Conservation (phyloP, 1,140 invertebrate genomes). For the Eriosoma lanigerum region DNA sequence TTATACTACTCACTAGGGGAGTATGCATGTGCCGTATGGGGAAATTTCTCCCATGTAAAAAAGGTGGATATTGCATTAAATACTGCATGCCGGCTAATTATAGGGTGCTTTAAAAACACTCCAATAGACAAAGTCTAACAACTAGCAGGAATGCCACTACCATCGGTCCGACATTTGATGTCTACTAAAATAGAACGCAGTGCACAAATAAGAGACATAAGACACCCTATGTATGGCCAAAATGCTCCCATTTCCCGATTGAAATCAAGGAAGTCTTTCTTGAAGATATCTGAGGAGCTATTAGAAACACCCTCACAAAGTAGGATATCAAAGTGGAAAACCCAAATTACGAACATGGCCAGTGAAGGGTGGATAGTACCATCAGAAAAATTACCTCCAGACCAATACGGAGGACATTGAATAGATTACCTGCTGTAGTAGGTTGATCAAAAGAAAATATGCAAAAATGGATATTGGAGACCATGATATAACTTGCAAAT, state of each 20-base stretch:
- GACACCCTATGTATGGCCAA: conserved; percentile 26
- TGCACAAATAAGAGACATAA: not conserved
- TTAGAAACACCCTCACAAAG: not conserved
- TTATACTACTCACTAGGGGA: conserved; percentile 40
- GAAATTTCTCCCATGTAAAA: conserved; percentile 24
- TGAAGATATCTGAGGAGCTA: not conserved
- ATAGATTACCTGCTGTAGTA: conserved; percentile 4
- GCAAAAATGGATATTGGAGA: not conserved
- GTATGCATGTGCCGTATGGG: conserved; percentile 38
- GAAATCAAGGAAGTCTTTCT: not conserved
- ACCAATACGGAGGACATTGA: conserved; percentile 18
- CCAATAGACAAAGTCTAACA: conserved; percentile 12
- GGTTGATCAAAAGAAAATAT: not conserved
- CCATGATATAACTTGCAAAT: not conserved
- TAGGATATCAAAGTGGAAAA: not conserved
- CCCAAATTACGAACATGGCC: not conserved
- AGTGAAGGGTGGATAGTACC: not conserved
- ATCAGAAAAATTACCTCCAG: not conserved
- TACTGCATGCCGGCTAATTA: conserved; percentile 26
- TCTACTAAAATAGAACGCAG: not conserved
- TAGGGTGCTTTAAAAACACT: conserved; percentile 49
- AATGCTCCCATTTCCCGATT: not conserved
- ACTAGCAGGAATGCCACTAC: conserved; percentile 26
- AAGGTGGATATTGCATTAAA: conserved; percentile 33
- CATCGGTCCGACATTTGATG: not conserved